A percentile compares a stretch with the other conserved stretches of the same genome.
phyloP scores from a whole-genome alignment of 2,113 vertebrate species.

The Benitochromis conjunctus region DNA sequence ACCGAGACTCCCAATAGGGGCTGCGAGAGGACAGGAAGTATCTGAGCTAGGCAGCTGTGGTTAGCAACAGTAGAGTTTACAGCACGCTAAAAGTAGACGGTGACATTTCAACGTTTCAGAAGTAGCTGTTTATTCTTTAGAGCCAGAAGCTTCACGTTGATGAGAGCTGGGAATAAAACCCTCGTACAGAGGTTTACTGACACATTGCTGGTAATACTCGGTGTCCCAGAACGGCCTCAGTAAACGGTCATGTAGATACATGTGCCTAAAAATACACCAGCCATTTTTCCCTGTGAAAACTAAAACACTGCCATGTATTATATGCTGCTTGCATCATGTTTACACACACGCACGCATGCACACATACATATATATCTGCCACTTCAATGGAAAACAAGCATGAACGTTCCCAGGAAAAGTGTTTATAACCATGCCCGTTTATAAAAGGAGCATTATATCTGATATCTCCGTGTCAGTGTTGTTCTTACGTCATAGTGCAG shows the following conservation, averaged over 20 bases:
- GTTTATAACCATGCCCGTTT: accelerated
- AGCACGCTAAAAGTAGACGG: neutral
- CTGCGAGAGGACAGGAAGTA: neutral
- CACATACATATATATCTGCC: neutral
- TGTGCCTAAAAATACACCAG: neutral
- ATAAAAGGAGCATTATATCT: neutral
- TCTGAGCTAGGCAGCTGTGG: neutral
- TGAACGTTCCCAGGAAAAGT: neutral
- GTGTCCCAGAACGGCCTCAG: neutral
- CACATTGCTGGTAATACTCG: neutral
- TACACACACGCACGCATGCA: neutral
- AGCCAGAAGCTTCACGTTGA: neutral
- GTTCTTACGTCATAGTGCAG: neutral
- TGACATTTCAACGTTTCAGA: neutral
- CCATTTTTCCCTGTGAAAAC: neutral
- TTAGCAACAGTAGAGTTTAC: neutral
- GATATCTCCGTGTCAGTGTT: neutral
- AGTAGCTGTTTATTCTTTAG: neutral
- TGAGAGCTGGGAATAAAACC: neutral
- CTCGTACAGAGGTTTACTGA: neutral
- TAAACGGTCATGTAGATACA: neutral
- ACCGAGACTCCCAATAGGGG: neutral
- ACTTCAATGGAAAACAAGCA: neutral
- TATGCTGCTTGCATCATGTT: neutral
- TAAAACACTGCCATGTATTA: neutral